These are phyloP conservation scores for Pristionchus exspectatus DNA, from an alignment of 2,888 invertebrate genomes.

Conservation along the genomic window DNA sequence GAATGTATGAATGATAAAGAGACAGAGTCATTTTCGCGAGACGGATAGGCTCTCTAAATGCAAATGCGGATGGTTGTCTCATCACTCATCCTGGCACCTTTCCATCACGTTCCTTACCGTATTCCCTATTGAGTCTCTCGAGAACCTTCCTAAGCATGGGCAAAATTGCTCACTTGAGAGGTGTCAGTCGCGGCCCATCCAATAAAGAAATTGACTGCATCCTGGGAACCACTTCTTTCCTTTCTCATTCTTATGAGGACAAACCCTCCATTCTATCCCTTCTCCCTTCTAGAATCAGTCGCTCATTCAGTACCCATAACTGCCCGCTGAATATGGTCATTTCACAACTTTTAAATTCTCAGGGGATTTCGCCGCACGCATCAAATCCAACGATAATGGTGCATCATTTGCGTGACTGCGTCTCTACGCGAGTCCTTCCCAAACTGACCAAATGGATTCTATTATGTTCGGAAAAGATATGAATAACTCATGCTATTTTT, in stretches of 20 bases:
- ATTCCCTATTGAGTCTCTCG: neutral
- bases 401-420: neutral
- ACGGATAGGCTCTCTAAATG: conserved; percentile 30
- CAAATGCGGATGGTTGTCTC: neutral
- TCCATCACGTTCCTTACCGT: neutral
- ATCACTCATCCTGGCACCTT: neutral
- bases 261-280: neutral
- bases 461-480: neutral
- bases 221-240: neutral
- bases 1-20: conserved; percentile 22
- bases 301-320: neutral
- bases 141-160: neutral
- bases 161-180: conserved; percentile 16
- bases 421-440: neutral
- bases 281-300: neutral
- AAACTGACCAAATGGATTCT: neutral
- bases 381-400: neutral
- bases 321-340: neutral
- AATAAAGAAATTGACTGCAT: conserved; percentile 1
- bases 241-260: neutral
- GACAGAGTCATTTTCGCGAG: neutral
- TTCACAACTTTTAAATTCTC: neutral
- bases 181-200: conserved; percentile 10
- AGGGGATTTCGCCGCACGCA: neutral
- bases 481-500: neutral